Evolutionary conservation across 2,888 invertebrate genomes (phyloP).

Genomic region (Terebella lapidaria): DNA sequence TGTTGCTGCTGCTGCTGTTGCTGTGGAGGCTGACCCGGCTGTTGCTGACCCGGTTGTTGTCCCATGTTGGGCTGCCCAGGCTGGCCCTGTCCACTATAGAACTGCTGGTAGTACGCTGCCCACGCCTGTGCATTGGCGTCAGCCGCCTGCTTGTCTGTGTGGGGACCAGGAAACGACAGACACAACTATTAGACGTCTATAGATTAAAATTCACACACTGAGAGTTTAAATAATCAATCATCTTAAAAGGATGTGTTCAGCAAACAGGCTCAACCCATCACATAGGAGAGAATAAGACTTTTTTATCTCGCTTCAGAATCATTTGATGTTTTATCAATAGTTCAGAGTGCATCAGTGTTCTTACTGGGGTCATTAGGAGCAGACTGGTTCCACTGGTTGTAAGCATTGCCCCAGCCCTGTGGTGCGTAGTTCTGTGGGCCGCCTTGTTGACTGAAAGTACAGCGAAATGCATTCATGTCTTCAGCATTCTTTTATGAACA

Average conservation of each 20-base stretch:
- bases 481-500: too few species aligned
- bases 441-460: too few species aligned
- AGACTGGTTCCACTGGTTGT: slow-evolving; percentile 56
- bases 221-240: too few species aligned
- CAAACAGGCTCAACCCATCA: too few species aligned
- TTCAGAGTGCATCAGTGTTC: too few species aligned
- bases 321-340: too few species aligned
- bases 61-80: slow-evolving; percentile 7
- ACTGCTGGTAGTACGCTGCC: slow-evolving; percentile 57
- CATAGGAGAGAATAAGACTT: too few species aligned
- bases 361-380: slow-evolving; percentile 19
- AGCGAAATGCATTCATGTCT: too few species aligned
- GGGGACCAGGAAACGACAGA: background rate
- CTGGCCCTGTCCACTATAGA: slow-evolving; percentile 47
- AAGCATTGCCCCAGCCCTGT: slow-evolving; percentile 51
- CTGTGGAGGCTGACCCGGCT: slow-evolving; percentile 30
- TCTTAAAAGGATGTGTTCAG: too few species aligned
- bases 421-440: slow-evolving; percentile 30
- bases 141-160: slow-evolving; percentile 24
- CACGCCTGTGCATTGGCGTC: slow-evolving; percentile 56
- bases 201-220: too few species aligned
- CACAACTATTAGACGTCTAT: background rate
- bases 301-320: too few species aligned
- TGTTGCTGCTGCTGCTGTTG: slow-evolving; percentile 25
- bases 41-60: slow-evolving; percentile 24